Base-by-base conservation (phyloP, 2,797 vertebrate species). In the Pangasius macronema region DNA sequence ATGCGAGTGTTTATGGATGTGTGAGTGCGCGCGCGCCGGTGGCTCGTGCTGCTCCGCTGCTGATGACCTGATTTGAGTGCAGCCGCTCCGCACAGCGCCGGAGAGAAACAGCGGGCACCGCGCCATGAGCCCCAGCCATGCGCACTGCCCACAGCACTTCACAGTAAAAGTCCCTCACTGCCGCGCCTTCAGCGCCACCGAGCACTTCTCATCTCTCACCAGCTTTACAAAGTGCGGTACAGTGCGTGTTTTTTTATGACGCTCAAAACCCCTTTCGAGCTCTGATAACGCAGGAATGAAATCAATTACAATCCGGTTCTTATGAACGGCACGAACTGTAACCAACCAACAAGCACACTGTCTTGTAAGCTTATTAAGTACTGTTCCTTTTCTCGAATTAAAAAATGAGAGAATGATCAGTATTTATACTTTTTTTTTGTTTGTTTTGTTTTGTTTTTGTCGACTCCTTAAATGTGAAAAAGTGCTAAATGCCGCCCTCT, bases 31-130 rank as follows among this genome's bases (percentile, higher is more conserved):
- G 77, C 10, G 76, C 33, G 53, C 77, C 77, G 53, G 53, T 57
- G 83, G 63, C 81, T 82, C 36, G 82, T 87, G 86, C 18, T 84
- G 85, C 85, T 87, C 87, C 84, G 39, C 30, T 36, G 85, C 81
- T 42, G 88, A 84, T 89, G 90, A 91, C 89, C 90, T 91, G 90
- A 90, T 91, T 91, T 86, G 89, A 87, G 89, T 85, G 84, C 90
- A 88, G 89, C 22, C 53, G 70, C 87, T 86, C 55, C 53, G 73
- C 81, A 57, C 89, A 82, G 89, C 89, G 76, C 83, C 46, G 79
- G 72, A 86, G 87, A 90, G 85, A 76, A 75, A 87, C 85, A 80
- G 86, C 73, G 68, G 85, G 90, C 85, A 75, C 87, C 57, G 83
- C 20, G 85, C 59, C 72, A 70, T 81, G 81, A 86, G 88, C 83